Evolutionary conservation across 1,140 invertebrate species (phyloP), one percentile per base, ranked within the genome.

Genomic region (Cryptotermes secundus): DNA sequence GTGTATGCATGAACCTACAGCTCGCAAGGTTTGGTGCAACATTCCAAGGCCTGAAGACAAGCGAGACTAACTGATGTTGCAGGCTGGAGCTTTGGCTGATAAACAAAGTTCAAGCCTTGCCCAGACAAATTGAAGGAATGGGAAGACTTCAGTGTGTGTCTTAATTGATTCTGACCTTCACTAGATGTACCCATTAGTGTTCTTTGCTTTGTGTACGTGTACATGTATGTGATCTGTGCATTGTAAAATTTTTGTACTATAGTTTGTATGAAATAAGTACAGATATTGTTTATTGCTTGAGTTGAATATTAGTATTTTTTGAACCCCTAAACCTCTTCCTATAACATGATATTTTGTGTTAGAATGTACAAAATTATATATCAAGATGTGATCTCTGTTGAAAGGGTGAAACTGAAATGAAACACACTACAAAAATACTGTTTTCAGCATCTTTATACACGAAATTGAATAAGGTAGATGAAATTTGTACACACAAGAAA

Each of bases 231-330:
- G 85, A 85, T 86, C 86, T 86, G 81, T 85, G 72, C n/a, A 31
- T n/a, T 87, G 86, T 87, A 87, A 82, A 83, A 86, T 87, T 91
- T 91, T 91, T 91, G 90, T 91, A 91, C 90, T 89, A 91, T 91
- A 91, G 90, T 90, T 90, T 91, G 89, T 91, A 91, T 90, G 88
- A 90, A 91, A 90, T 90, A 90, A 90, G 89, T 89, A 88, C 87
- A 89, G 49, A 84, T 80, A 38, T 89, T 90, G 90, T 91, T 91
- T 90, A 91, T 90, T 90, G 90, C 90, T 91, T 90, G 89, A 88
- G 86, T 86, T 80, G 80, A 83, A 80, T 83, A 59, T 80, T 84
- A n/a, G n/a, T 65, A 65, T 65, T 65, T 65, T n/a, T 65, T 1
- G 7, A 65, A n/a, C n/a, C 26, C 24, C 22, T 9, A n/a, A 12